These are phyloP conservation scores for Aythya baeri DNA, from an alignment of 2,113 vertebrate species.

Conservation along the genomic window DNA sequence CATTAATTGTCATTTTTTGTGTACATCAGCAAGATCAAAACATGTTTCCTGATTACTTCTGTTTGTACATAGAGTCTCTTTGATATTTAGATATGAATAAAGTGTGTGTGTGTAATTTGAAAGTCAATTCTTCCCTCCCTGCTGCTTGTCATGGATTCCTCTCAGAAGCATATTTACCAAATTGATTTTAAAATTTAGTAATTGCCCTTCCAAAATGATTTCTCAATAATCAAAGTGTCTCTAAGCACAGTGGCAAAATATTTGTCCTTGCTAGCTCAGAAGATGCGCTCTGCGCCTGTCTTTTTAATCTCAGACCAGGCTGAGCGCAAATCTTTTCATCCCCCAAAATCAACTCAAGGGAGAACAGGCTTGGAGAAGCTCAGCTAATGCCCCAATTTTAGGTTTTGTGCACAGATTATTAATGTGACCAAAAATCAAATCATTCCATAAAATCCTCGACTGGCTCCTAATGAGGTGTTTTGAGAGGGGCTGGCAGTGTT, in stretches of 20 bases:
- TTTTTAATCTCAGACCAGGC: background rate
- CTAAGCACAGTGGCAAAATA: background rate
- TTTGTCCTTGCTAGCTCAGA: constrained; percentile 4
- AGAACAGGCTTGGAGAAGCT: background rate
- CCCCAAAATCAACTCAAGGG: background rate
- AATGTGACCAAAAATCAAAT: rapidly evolving
- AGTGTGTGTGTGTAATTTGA: constrained; percentile 37
- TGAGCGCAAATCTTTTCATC: background rate
- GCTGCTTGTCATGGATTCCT: constrained; percentile 45
- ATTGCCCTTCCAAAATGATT: constrained; percentile 43
- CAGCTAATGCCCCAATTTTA: background rate
- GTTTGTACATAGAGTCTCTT: constrained; percentile 47
- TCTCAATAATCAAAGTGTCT: constrained; percentile 53
- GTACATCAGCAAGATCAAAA: constrained; percentile 69
- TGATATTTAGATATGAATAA: constrained; percentile 60
- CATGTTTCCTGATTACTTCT: constrained; percentile 44
- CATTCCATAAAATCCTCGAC: rapidly evolving
- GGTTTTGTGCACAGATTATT: background rate
- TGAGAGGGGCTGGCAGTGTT: background rate
- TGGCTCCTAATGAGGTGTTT: background rate
- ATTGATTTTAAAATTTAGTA: constrained; percentile 49
- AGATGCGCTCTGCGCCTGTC: rapidly evolving
- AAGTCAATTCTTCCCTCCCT: constrained; percentile 50
- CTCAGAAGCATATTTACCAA: constrained; percentile 49
- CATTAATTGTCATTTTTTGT: constrained; percentile 67